phyloP scores from a whole-genome alignment of 2,113 vertebrate genomes.

The Muntiacus reevesi region DNA sequence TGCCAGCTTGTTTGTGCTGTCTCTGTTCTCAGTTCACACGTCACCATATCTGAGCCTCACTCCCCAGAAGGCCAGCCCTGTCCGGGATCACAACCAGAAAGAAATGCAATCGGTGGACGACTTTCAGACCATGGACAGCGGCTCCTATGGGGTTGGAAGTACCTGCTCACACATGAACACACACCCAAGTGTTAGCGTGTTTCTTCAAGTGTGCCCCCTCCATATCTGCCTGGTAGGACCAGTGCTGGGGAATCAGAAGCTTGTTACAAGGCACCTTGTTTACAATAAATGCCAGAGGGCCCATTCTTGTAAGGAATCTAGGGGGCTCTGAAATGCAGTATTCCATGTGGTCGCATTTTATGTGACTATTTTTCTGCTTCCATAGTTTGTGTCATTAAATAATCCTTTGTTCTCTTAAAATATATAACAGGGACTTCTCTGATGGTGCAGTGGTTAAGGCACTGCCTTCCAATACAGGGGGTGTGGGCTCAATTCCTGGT shows the following conservation, averaged over 20 bases:
- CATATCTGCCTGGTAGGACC: background rate
- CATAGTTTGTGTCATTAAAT: slow-evolving; percentile 9
- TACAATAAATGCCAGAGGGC: background rate
- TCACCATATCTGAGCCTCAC: background rate
- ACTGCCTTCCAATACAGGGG: background rate
- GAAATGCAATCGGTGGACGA: background rate
- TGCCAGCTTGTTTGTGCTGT: background rate
- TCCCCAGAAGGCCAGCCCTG: background rate
- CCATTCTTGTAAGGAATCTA: background rate
- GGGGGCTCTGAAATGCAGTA: background rate
- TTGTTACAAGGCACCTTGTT: background rate
- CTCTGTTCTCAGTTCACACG: background rate
- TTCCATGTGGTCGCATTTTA: background rate
- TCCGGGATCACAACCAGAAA: background rate
- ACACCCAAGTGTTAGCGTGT: background rate
- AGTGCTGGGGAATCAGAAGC: background rate
- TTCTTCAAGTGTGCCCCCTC: background rate
- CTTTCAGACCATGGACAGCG: background rate
- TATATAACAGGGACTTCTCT: background rate
- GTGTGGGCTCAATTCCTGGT: background rate
- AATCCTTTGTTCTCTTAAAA: background rate
- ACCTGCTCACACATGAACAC: background rate
- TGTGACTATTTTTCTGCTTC: background rate
- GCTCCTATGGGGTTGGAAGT: background rate
- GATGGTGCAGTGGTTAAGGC: background rate